A percentile compares a stretch with the other conserved stretches of the same genome.
Conservation (phyloP, 2,888 invertebrate genomes). For the Meiosimyza decipiens region DNA sequence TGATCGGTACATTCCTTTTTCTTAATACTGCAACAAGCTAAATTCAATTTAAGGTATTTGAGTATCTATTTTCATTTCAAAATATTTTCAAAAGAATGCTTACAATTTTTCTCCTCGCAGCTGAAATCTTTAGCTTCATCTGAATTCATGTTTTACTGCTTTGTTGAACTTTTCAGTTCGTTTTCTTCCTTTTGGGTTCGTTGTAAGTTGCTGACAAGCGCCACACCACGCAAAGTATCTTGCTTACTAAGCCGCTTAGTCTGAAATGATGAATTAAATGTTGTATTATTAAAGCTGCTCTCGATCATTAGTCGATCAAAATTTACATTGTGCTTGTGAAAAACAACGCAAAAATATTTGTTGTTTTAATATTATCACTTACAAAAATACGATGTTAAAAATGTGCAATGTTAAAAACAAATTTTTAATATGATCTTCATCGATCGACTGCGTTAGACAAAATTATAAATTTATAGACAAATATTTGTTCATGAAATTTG, state of each 20-base stretch:
- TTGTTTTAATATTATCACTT: neutral
- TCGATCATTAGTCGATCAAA: conserved; percentile 11
- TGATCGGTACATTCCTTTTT: conserved; percentile 1
- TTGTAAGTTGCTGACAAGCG: neutral
- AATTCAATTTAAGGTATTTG: neutral
- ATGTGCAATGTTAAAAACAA: too few relatives aligned
- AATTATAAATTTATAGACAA: too few relatives aligned
- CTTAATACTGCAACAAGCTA: conserved; percentile 18
- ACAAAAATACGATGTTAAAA: too few relatives aligned
- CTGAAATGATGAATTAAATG: conserved; percentile 26
- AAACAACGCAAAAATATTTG: conserved; percentile 3
- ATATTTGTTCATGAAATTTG: too few relatives aligned
- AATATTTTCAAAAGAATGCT: neutral
- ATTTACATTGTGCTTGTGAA: too few relatives aligned
- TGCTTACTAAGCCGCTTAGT: conserved; percentile 5
- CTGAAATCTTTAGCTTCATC: neutral
- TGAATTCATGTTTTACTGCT: conserved; percentile 9
- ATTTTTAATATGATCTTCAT: too few relatives aligned
- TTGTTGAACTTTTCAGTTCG: neutral
- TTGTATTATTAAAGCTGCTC: neutral
- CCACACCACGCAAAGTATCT: neutral
- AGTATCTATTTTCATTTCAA: neutral
- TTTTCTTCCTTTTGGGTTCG: neutral
- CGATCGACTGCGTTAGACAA: too few relatives aligned
- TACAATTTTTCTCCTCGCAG: conserved; percentile 5